Evolutionary conservation across 2,888 invertebrate species (phyloP).

Genomic region (Catocala sponsa): DNA sequence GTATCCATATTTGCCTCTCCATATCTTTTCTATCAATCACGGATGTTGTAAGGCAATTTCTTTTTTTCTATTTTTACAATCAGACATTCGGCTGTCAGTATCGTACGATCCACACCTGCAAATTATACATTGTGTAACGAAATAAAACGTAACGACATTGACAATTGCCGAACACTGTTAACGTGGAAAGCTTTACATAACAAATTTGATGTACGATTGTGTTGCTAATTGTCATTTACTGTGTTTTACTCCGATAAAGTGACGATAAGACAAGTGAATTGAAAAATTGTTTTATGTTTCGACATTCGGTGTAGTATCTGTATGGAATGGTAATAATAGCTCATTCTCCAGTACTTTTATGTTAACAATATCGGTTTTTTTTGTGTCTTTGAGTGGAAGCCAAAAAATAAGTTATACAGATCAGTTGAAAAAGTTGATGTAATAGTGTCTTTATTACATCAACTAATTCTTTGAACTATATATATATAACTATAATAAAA

Average conservation of each 20-base stretch:
- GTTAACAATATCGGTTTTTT: no score
- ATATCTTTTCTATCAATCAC: conserved; percentile 14
- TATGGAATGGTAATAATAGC: no score
- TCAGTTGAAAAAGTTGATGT: no score
- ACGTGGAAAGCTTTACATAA: conserved; percentile 57
- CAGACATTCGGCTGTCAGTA: conserved; percentile 62
- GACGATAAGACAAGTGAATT: conserved; percentile 14
- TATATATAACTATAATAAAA: no score
- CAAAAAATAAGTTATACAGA: no score
- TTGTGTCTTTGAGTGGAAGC: no score
- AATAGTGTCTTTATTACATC: no score
- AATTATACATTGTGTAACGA: conserved; percentile 73
- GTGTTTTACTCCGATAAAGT: conserved; percentile 19
- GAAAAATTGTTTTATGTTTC: background rate
- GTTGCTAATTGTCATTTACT: conserved; percentile 32
- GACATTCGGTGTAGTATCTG: background rate
- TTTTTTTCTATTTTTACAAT: conserved; percentile 56
- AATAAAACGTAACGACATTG: conserved; percentile 58
- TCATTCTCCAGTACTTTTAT: no score
- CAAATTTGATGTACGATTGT: conserved; percentile 28
- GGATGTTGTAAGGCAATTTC: conserved; percentile 16
- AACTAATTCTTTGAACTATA: no score
- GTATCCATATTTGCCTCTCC: background rate
- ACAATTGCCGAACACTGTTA: conserved; percentile 42
- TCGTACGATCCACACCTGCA: conserved; percentile 60